Evolutionary conservation across 1,140 invertebrate species (phyloP).

Genomic region (Drosophila truncata): DNA sequence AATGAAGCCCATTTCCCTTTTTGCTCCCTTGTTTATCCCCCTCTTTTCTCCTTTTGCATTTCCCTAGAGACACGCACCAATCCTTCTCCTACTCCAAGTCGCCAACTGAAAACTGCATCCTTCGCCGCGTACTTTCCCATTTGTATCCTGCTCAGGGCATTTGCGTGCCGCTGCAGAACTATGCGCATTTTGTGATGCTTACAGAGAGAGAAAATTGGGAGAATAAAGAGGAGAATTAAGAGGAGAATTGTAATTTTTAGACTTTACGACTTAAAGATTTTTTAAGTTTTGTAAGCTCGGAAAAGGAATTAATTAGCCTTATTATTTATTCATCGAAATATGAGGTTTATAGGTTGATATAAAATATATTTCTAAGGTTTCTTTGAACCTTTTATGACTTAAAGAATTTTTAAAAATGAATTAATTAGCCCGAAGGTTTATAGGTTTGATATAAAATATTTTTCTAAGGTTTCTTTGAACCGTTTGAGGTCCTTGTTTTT

Average conservation of each 20-base stretch:
- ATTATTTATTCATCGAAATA: neutral
- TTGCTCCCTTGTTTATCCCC: constrained; percentile 3
- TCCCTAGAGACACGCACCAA: constrained; percentile 38
- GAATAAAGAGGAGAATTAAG: no score
- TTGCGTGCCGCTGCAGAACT: constrained; percentile 67
- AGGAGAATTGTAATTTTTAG: accelerated
- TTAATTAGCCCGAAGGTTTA: no score
- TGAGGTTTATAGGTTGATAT: no score
- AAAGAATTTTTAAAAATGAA: no score
- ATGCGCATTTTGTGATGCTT: constrained; percentile 70
- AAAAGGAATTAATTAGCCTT: neutral
- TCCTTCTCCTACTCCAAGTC: constrained; percentile 26
- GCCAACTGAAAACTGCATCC: constrained; percentile 32
- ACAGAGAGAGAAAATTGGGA: constrained; percentile 10
- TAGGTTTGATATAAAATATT: no score
- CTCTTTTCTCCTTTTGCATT: neutral
- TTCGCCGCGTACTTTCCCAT: constrained; percentile 32
- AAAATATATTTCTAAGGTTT: no score
- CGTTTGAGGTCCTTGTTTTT: no score
- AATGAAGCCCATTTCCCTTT: constrained; percentile 75
- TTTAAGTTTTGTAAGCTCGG: neutral
- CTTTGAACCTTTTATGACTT: no score
- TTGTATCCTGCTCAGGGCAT: constrained; percentile 43
- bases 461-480: neutral
- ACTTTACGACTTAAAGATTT: no score